Base-by-base conservation (phyloP, 2,797 vertebrate species). In the Halcyon leucocephala region DNA sequence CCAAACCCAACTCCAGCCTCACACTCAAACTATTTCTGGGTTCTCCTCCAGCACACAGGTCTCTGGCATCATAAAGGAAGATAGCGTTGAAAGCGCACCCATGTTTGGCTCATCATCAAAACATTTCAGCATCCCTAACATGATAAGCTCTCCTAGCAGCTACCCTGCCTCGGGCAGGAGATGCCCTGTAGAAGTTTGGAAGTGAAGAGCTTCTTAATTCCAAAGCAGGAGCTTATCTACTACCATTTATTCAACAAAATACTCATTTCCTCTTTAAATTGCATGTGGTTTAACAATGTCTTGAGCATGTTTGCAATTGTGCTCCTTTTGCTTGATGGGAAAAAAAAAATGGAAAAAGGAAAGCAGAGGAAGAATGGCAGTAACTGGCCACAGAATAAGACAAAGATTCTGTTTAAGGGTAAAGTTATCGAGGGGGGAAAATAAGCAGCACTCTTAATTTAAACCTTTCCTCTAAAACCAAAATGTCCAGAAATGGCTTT, bases 241-340 rank as follows among this genome's bases (percentile, higher is more conserved):
- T 64, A 48, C 51, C 46, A 61, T 78, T 92, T 90, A 92, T 74
- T 86, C 78, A 89, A 86, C 71, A 89, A 88, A 89, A 90, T 33
- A 72, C 44, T 90, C 42, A 77, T 87, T 95, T 95, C 83, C 88
- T 85, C 67, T 95, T 90, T 78, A 77, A 94, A 89, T 92, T 81
- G 72, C 28, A 78, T 4, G 49, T 48, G 72, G 54, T 83, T 93
- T 83, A 94, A 85, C 82, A 82, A 78, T 5, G 25, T 61, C 93
- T 87, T 77, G 14, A 69, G 52, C 21, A 12, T 37, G 52, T 35
- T 82, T 90, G 49, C 71, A 74, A 31, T 54, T 79, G 67, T 51
- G 29, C 17, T 96, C 31, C 52, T 91, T 86, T 73, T 4, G 17
- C 83, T 92, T 48, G 58, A 12, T 84, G 80, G 61, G 86, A 73